Evolutionary conservation across 2,888 invertebrate species (phyloP), one percentile per base, ranked within the genome.

Genomic region (Drosophila paramelanica): DNA sequence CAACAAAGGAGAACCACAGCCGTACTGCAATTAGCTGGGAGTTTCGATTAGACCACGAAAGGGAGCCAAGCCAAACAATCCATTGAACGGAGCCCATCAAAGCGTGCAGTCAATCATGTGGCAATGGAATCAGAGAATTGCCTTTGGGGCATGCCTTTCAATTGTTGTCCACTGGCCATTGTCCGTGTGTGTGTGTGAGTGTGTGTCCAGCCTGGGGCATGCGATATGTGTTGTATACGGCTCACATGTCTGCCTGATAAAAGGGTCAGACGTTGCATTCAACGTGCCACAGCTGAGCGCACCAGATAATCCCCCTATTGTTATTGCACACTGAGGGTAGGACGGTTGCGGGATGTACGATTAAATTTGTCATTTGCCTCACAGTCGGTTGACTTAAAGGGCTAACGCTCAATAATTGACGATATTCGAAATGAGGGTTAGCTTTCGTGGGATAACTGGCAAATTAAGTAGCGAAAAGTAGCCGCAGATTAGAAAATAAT

Each of bases 101-200:
- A 53, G 73, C 49, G 68, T 60, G 67, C 77, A 77, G 61, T 73
- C 77, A 77, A 77, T 73, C 68, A 77, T 76, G 76, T 66, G 42
- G 60, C 61, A 74, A 56, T 71, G 47, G 43, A 58, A 43, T 57
- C 55, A 42, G 38, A 14, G 27, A 51, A 64, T 64, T 64, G 73
- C 49, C 55, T 49, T 31, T 57, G 60, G 69, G 65, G 61, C 65
- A 27, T 55, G 61, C 43, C 36, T 59, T 46, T 59, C 59, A 62
- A 59, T 59, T 62, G 61, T 41, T 58, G 39, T 6, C 57, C 31
- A 36, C 10, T 53, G 43, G 43, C 45, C 47, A 55, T 67, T 61
- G 23, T 50, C 33, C 27, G 33, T 42, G 23, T 61, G 17, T 50
- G 33, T 39, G 23, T 42, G 36, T 43, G 47, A 33, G 38, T 46